phyloP scores from a whole-genome alignment of 2,797 vertebrate genomes.

The Leptoclinus maculatus region DNA sequence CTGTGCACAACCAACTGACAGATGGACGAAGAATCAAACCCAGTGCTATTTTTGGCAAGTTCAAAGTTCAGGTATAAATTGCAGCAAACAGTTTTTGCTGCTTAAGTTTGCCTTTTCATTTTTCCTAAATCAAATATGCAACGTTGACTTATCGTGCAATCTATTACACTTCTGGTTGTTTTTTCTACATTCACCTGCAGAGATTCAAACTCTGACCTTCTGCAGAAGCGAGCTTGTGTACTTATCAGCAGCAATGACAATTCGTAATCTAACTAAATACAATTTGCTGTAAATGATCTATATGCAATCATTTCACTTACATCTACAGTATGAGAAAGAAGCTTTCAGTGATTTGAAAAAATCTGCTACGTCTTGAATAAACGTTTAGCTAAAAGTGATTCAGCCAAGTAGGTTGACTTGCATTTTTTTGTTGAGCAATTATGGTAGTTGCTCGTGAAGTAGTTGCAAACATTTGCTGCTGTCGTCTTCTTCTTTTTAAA shows the following conservation, averaged over 20 bases:
- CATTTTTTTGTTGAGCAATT: background rate
- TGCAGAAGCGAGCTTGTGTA: background rate
- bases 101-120: constrained; percentile 2
- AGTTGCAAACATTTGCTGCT: background rate
- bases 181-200: constrained; percentile 1
- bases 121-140: constrained; percentile 8
- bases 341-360: background rate
- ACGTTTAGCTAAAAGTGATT: constrained; percentile 1
- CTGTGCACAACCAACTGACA: constrained; percentile 19
- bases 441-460: background rate
- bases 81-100: background rate
- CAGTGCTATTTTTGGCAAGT: background rate
- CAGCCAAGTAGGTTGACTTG: background rate
- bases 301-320: background rate
- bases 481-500: background rate
- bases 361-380: background rate
- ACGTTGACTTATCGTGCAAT: constrained; percentile 24
- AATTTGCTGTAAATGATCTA: background rate
- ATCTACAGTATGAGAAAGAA: background rate
- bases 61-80: constrained; percentile 35
- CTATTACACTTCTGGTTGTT: constrained; percentile 37
- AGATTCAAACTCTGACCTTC: background rate
- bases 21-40: background rate
- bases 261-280: background rate
- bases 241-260: background rate